Percentiles rank a stretch among this genome's conserved stretches.
Evolutionary conservation across 2,113 vertebrate genomes (phyloP).

Genomic region (Nicator chloris): DNA sequence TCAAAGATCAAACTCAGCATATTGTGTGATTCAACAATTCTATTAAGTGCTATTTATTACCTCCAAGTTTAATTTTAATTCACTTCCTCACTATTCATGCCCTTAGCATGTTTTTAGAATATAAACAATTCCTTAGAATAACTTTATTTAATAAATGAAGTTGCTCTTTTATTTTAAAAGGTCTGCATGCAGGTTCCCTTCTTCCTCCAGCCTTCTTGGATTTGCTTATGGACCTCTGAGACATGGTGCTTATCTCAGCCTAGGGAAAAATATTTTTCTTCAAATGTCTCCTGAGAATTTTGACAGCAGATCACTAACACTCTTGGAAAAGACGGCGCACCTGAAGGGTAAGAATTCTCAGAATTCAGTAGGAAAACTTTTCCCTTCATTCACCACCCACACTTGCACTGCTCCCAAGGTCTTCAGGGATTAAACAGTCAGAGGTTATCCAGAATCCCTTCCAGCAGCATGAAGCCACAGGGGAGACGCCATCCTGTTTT

Average conservation of each 20-base stretch:
- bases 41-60: neutral
- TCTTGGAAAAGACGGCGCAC: neutral
- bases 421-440: neutral
- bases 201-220: neutral
- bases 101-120: neutral
- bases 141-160: neutral
- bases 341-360: conserved; percentile 17
- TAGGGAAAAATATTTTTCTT: neutral
- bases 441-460: conserved; percentile 4
- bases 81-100: neutral
- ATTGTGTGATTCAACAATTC: neutral
- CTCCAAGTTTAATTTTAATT: neutral
- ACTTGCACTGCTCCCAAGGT: neutral
- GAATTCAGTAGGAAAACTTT: neutral
- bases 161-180: neutral
- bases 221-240: neutral
- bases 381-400: neutral
- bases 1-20: neutral
- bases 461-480: neutral
- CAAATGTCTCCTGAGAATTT: neutral
- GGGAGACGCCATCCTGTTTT: neutral
- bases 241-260: neutral
- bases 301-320: neutral
- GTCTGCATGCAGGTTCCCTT: neutral
- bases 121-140: neutral